These are phyloP conservation scores for Harpegnathos saltator DNA, from an alignment of 1,140 invertebrate species.

Conservation along the genomic window DNA sequence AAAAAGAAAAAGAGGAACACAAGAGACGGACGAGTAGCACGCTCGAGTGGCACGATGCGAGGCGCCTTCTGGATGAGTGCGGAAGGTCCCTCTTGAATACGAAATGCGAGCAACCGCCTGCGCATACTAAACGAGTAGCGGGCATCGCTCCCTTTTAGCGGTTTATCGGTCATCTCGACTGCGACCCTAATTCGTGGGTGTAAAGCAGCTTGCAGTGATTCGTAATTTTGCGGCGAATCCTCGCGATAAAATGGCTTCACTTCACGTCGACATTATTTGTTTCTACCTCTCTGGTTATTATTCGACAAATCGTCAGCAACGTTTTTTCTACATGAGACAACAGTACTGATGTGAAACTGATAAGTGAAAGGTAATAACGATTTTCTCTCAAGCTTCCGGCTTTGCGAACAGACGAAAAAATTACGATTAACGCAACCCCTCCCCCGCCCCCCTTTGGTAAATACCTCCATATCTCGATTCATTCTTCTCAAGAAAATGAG, in stretches of 20 bases:
- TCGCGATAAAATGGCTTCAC: background rate
- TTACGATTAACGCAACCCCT: background rate
- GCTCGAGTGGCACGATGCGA: slow-evolving; percentile 16
- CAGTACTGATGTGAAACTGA: background rate
- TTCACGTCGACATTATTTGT: background rate
- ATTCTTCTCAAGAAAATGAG: slow-evolving; percentile 23
- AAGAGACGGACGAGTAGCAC: slow-evolving; percentile 21
- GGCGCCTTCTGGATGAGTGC: slow-evolving; percentile 41
- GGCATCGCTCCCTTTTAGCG: slow-evolving; percentile 64
- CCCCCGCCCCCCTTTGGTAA: background rate
- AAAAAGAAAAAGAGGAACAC: background rate
- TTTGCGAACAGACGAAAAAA: background rate
- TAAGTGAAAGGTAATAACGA: background rate
- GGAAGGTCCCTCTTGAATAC: slow-evolving; percentile 69
- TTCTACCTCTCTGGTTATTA: no score
- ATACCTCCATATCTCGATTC: slow-evolving; percentile 29
- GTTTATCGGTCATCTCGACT: slow-evolving; percentile 19
- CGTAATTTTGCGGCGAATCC: background rate
- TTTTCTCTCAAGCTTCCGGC: background rate
- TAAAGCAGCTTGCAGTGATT: background rate
- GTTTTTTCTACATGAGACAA: background rate
- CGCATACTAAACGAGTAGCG: slow-evolving; percentile 76
- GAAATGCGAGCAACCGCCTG: slow-evolving; percentile 41
- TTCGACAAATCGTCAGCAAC: background rate
- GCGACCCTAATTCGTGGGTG: slow-evolving; percentile 39